Evolutionary conservation across 2,888 invertebrate species (phyloP).

Genomic region (Pedicia rivosa): DNA sequence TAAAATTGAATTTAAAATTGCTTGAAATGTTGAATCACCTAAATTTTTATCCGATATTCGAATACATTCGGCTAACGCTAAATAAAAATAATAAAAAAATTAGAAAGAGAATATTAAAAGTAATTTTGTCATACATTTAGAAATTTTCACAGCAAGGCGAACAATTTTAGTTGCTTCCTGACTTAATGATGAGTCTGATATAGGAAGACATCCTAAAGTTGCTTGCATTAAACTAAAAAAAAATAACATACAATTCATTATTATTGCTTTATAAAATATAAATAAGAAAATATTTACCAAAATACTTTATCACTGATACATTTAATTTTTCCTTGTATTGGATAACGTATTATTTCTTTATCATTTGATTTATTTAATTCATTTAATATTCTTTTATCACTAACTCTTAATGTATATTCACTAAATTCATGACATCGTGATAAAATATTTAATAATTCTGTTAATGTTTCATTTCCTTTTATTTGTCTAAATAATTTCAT

Average conservation of each 20-base stretch:
- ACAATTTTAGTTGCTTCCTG: constrained; percentile 55
- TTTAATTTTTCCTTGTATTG: constrained; percentile 52
- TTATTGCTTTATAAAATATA: neutral
- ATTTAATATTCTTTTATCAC: constrained; percentile 54
- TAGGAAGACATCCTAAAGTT: constrained; percentile 47
- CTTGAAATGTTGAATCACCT: constrained; percentile 31
- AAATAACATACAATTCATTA: constrained; percentile 5
- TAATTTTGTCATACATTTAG: constrained; percentile 38
- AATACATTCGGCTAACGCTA: constrained; percentile 42
- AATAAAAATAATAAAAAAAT: constrained; percentile 7
- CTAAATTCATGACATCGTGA: constrained; percentile 49
- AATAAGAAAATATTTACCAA: constrained; percentile 34
- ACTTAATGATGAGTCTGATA: constrained; percentile 47
- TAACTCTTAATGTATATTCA: constrained; percentile 48
- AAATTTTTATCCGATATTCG: constrained; percentile 24
- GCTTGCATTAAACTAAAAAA: constrained; percentile 54
- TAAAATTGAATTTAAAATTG: constrained; percentile 40
- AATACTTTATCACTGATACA: constrained; percentile 60
- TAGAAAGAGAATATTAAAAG: neutral
- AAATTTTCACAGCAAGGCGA: constrained; percentile 46
- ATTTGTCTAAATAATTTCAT: constrained; percentile 55
- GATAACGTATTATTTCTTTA: constrained; percentile 43
- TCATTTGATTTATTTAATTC: constrained; percentile 45
- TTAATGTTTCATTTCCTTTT: constrained; percentile 38
- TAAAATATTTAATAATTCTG: constrained; percentile 37